Evolutionary conservation across 2,113 vertebrate genomes (phyloP), one percentile per base, ranked within the genome.

Genomic region (Lichenostomus cassidix): DNA sequence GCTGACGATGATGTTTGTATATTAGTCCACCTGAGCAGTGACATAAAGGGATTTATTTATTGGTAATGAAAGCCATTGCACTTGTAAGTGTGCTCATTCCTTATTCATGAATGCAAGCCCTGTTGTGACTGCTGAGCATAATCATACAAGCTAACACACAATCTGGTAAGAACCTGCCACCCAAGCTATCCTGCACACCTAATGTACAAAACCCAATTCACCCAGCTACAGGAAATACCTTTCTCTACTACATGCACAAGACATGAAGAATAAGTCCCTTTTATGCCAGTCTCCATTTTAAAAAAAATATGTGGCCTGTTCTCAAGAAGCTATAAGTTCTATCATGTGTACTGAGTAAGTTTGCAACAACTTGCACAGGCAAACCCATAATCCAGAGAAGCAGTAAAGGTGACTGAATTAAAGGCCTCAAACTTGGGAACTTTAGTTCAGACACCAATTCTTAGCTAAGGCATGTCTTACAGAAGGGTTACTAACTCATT

Each of bases 1-100:
- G 99, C 55, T 99, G 99, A 7, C 53, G 96, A 52, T 8, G 55
- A 67, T 99, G 99, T 87, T 97, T 98, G 64, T 97, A 33, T 92
- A 98, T 97, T 29, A 20, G 56, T 81, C 98, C 98, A 98, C 83
- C 97, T 97, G 86, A 29, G 63, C 52, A 92, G 58, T 4, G 21
- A 90, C 53, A 82, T 8, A 62, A 64, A 93, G 76, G 33, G 33
- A 39, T 68, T 84, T 75, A 35, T 28, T 76, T 65, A 89, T 1
- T 7, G 9, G 20, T 63, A 16, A 59, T 18, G 21, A 81, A 73
- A 82, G 28, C 7, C 42, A 55, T 35, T 33, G 20, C 23, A 8
- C 35, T 67, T 50, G 1, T 58, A 79, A 67, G 44, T 4, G 5
- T 41, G 18, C 21, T 37, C 17, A 42, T 5, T 42, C 16, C 31